Percentiles rank a stretch among this genome's conserved stretches.
Evolutionary conservation across 2,113 vertebrate species (phyloP).

Genomic region (Cephalophus harveyi): DNA sequence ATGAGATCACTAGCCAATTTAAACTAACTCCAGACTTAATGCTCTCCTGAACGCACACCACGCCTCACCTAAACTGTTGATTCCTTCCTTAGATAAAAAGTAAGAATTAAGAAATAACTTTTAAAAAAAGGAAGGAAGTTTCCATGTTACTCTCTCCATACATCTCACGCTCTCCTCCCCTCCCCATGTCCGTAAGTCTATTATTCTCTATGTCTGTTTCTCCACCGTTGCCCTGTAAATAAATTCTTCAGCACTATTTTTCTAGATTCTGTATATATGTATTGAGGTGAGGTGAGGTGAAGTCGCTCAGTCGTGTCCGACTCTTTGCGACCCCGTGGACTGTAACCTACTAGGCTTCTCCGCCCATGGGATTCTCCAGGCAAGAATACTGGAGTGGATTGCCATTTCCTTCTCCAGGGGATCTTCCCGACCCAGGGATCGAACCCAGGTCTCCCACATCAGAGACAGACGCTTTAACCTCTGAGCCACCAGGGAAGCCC

Average conservation of each 20-base stretch:
- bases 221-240: background rate
- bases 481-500: no score
- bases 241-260: background rate
- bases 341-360: no score
- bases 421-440: no score
- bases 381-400: no score
- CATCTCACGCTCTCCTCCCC: background rate
- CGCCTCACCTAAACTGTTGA: background rate
- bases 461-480: no score
- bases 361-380: no score
- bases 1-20: background rate
- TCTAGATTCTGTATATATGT: background rate
- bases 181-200: fast-evolving
- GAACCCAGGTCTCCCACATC: no score
- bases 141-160: background rate
- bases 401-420: no score
- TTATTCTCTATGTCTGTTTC: background rate
- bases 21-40: background rate
- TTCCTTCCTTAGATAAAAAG: background rate
- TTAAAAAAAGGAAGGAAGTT: background rate
- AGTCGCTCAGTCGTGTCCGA: no score
- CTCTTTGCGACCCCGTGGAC: no score
- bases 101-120: background rate
- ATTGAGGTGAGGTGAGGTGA: no score
- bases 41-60: background rate